phyloP scores from a whole-genome alignment of 2,113 vertebrate species.

The Elgaria multicarinata region DNA sequence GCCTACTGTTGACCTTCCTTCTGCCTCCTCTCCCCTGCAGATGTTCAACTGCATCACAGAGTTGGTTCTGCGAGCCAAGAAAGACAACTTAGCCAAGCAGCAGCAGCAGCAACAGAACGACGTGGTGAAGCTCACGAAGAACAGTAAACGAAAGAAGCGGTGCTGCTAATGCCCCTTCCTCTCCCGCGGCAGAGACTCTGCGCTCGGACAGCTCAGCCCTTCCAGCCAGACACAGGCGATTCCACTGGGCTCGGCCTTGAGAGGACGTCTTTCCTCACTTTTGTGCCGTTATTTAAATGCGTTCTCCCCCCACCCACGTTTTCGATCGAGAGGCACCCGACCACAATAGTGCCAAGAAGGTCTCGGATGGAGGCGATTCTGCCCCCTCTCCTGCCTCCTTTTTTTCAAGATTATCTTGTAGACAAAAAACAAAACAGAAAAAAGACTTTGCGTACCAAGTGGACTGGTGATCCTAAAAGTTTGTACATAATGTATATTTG shows the following conservation, averaged over 20 bases:
- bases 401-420: constrained; percentile 73
- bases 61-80: constrained; percentile 96
- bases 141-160: constrained; percentile 98
- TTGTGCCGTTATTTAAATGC: constrained; percentile 86
- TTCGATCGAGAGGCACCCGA: constrained; percentile 81
- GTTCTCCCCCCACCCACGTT: constrained; percentile 78
- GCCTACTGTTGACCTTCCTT: neutral
- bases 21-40: constrained; percentile 77
- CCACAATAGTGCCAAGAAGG: constrained; percentile 81
- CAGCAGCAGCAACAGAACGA: constrained; percentile 98
- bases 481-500: constrained; percentile 84
- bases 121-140: constrained; percentile 96
- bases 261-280: constrained; percentile 74
- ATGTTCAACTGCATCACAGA: constrained; percentile 99
- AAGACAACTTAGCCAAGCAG: constrained; percentile 96
- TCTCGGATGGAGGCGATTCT: constrained; percentile 71
- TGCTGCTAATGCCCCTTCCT: constrained; percentile 91
- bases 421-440: constrained; percentile 74
- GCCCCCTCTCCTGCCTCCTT: constrained; percentile 68
- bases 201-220: constrained; percentile 74
- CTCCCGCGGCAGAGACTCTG: constrained; percentile 75
- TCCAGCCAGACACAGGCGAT: constrained; percentile 73
- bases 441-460: constrained; percentile 78
- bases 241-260: constrained; percentile 72
- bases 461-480: constrained; percentile 78